Base-by-base conservation (phyloP, 2,797 vertebrate genomes). In the Rallus crepitans region DNA sequence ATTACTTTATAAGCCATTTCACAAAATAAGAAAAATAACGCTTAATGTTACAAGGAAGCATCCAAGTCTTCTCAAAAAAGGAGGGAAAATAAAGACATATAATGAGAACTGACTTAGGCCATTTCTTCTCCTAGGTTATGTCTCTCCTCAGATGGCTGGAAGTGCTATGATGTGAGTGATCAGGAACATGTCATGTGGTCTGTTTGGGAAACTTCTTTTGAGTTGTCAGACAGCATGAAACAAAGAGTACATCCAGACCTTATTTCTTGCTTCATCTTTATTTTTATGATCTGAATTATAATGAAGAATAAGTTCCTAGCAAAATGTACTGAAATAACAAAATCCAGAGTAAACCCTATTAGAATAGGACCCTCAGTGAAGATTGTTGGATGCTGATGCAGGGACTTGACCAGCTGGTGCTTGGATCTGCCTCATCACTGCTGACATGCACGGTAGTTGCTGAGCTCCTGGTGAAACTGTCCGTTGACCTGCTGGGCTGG, bases 11-110 rank as follows among this genome's bases (percentile, higher is more conserved):
- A 76, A 87, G 11, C 4, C 1, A 11, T n/a, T 40, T 65, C 17
- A 55, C n/a, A 87, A 93, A 69, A n/a, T 37, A 60, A 75, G 50
- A 78, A 65, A 73, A 85, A 56, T 11, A 86, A 66, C 25, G 8
- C 2, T 4, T 24, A 48, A 28, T 1, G 4, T 53, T 35, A 30
- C 9, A 72, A 69, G 9, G 7, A 76, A 66, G 50, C 1, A 85
- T 48, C 0, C 0, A 17, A 30, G 1, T 39, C 6, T 63, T 4
- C 7, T 30, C 21, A 19, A 39, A 77, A 60, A 39, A 19, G 7
- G 8, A 47, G 9, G 11, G 13, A 79, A 75, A 8, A 2, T 42
- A 85, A 78, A 82, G 19, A 37, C 5, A 6, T 7, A 1, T 12
- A 50, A 40, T 9, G 0, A 83, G 11, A 79, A 64, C 2, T 24